These are phyloP conservation scores for Diplodus puntazzo DNA, from an alignment of 2,797 vertebrate species.

Conservation along the genomic window DNA sequence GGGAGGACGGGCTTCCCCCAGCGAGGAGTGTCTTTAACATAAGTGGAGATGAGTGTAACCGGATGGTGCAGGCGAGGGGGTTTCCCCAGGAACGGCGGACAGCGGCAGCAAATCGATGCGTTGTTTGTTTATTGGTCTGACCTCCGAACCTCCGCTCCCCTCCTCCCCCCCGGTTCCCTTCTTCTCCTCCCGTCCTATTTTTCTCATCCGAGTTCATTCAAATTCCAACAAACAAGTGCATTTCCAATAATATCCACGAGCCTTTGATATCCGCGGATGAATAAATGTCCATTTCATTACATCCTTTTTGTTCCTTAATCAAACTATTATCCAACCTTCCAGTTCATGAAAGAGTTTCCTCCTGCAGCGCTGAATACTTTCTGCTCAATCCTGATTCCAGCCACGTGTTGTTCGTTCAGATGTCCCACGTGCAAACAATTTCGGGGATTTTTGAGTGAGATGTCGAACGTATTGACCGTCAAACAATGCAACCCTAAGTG, in stretches of 20 bases:
- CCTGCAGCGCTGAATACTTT: not conserved
- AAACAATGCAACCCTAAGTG: not conserved
- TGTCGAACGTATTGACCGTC: not conserved
- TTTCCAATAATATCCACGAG: not conserved
- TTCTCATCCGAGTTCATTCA: constrained; percentile 3
- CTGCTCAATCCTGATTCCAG: not conserved
- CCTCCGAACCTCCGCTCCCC: constrained; percentile 60
- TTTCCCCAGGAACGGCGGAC: constrained; percentile 56
- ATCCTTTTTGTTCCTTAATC: constrained; percentile 7
- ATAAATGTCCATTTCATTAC: constrained; percentile 25
- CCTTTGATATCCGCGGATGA: constrained; percentile 3
- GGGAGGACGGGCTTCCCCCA: constrained; percentile 40
- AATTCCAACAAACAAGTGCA: constrained; percentile 10
- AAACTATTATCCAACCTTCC: not conserved
- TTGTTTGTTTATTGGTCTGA: constrained; percentile 81
- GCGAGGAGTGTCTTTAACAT: constrained; percentile 64
- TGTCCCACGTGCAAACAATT: not conserved
- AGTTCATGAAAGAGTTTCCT: not conserved
- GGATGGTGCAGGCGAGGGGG: constrained; percentile 52
- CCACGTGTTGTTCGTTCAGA: not conserved
- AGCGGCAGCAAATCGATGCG: constrained; percentile 79
- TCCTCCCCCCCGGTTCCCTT: not conserved
- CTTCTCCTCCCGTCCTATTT: not conserved
- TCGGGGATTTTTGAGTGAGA: not conserved
- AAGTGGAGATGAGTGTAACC: constrained; percentile 67